These are phyloP conservation scores for Sterrhoptilus dennistouni DNA, from an alignment of 2,113 vertebrate species.

Conservation along the genomic window DNA sequence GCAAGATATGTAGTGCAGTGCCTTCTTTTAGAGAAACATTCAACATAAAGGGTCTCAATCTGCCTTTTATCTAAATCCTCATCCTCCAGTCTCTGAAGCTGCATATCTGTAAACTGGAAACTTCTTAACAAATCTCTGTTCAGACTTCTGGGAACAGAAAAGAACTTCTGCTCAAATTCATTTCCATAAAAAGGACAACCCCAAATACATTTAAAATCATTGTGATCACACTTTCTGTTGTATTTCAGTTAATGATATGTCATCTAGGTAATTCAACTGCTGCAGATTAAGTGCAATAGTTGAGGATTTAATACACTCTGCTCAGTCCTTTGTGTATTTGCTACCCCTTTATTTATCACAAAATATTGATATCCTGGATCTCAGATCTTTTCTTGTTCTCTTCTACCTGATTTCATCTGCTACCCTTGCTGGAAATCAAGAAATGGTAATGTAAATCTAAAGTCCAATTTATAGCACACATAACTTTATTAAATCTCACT, in stretches of 20 bases:
- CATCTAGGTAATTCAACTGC: background rate
- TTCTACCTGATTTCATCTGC: background rate
- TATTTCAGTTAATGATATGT: background rate
- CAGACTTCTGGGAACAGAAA: background rate
- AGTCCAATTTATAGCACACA: background rate
- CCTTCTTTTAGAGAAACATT: background rate
- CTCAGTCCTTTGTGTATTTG: background rate
- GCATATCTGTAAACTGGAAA: background rate
- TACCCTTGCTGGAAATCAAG: background rate
- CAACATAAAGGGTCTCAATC: background rate
- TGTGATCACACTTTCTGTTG: background rate
- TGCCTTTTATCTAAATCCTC: slow-evolving; percentile 10
- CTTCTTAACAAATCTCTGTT: background rate
- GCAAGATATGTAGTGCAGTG: background rate
- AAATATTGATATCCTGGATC: background rate
- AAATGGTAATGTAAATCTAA: background rate
- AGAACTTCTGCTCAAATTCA: background rate
- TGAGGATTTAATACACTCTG: background rate
- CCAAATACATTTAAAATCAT: background rate
- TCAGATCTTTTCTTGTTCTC: background rate
- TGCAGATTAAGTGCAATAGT: background rate
- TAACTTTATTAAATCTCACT: background rate
- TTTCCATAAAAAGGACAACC: background rate
- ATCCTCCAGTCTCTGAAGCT: background rate
- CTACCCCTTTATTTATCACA: background rate